Conservation (phyloP, 2,113 vertebrate species). For the Dasyurus viverrinus region DNA sequence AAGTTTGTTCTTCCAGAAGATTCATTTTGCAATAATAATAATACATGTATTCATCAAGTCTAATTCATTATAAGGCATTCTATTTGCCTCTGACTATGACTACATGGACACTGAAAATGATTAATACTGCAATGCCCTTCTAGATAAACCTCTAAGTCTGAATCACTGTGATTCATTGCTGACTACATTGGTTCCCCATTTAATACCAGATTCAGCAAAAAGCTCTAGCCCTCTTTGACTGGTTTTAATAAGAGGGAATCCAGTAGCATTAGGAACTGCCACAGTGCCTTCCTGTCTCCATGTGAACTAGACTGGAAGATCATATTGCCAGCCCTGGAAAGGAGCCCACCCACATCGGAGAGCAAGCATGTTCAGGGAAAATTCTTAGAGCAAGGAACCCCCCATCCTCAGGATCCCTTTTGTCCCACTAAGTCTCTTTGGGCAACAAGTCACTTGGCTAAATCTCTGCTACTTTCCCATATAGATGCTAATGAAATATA, state of each 20-base stretch:
- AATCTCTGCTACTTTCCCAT: not conserved
- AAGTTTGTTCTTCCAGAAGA: constrained; percentile 25
- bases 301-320: not conserved
- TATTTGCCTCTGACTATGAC: not conserved
- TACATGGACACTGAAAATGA: constrained; percentile 7
- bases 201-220: constrained; percentile 24
- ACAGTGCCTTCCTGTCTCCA: not conserved
- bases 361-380: not conserved
- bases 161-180: not conserved
- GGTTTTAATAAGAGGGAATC: not conserved
- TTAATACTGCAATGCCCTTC: not conserved
- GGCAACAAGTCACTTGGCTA: not conserved
- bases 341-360: not conserved
- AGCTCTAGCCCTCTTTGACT: not conserved
- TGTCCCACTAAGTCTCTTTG: not conserved
- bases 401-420: not conserved
- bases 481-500: not conserved
- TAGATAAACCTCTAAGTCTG: not conserved
- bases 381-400: not conserved
- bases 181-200: not conserved
- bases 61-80: constrained; percentile 9
- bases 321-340: not conserved
- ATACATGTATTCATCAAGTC: not conserved
- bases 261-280: not conserved
- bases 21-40: constrained; percentile 15